Evolutionary conservation across 1,140 invertebrate genomes (phyloP).

Genomic region (Delia radicum): DNA sequence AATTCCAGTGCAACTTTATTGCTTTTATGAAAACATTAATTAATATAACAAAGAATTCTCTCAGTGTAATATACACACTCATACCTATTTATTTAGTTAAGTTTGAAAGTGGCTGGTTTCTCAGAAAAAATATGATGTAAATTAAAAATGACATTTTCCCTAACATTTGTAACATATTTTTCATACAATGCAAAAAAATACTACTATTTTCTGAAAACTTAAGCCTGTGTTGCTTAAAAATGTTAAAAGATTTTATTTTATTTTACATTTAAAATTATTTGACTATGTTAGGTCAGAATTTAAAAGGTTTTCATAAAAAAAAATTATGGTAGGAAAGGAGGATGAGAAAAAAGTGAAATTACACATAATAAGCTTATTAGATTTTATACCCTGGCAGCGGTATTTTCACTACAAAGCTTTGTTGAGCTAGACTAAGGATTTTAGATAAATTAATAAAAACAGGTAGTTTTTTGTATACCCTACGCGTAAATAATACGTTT

Average conservation of each 20-base stretch:
- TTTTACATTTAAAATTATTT: neutral
- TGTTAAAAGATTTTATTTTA: neutral
- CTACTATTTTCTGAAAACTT: neutral
- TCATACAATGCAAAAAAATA: neutral
- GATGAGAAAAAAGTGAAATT: neutral
- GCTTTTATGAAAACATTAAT: no score
- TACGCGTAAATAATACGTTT: no score
- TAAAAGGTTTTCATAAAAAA: neutral
- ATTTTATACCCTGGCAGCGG: neutral
- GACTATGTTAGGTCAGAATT: neutral
- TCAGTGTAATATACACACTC: no score
- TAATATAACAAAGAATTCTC: no score
- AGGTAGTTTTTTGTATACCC: no score
- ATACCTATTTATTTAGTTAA: no score
- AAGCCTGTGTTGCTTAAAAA: neutral
- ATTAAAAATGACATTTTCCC: conserved; percentile 4
- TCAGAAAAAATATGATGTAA: neutral
- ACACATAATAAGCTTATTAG: neutral
- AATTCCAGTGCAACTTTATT: no score
- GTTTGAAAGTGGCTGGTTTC: no score
- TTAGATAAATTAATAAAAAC: no score
- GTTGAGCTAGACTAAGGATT: neutral
- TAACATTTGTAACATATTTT: neutral
- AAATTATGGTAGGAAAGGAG: neutral
- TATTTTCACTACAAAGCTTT: neutral